Percentiles rank a stretch among this genome's conserved stretches.
phyloP scores from a whole-genome alignment of 2,113 vertebrate species.

The Verasper variegatus region DNA sequence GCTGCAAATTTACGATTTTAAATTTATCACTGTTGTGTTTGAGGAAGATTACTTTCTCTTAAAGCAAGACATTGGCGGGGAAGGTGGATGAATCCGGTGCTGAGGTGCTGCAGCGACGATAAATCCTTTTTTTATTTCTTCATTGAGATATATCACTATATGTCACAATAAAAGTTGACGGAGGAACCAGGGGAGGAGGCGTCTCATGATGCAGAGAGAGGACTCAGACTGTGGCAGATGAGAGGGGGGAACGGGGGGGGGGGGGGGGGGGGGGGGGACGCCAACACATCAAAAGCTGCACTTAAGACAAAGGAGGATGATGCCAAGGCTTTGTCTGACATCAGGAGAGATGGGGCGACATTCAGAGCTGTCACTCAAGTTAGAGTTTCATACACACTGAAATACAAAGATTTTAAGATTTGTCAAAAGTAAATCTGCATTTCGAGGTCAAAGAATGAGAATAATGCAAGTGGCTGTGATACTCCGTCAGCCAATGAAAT shows the following conservation, averaged over 20 bases:
- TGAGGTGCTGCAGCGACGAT: conserved; percentile 49
- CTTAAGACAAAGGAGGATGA: conserved; percentile 19
- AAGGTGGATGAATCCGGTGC: conserved; percentile 52
- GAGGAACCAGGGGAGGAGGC: conserved; percentile 1
- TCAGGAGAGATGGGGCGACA: neutral
- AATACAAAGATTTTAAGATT: neutral
- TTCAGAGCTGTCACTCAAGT: conserved; percentile 7
- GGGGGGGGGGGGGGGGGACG: conserved; percentile 3
- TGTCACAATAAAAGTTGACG: conserved; percentile 62
- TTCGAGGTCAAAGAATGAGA: neutral
- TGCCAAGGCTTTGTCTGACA: conserved; percentile 3
- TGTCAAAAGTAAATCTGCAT: neutral
- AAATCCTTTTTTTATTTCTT: conserved; percentile 55
- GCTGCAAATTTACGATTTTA: conserved; percentile 50
- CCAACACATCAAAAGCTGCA: conserved; percentile 44
- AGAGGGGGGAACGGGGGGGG: too few relatives aligned
- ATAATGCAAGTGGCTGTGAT: too few relatives aligned
- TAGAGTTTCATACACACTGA: neutral
- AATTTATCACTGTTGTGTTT: conserved; percentile 59
- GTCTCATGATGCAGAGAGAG: conserved; percentile 28
- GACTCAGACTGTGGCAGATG: conserved; percentile 33
- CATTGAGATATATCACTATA: conserved; percentile 62
- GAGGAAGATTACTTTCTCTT: conserved; percentile 64
- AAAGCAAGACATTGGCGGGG: conserved; percentile 63
- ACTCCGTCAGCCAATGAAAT: neutral